Conservation (phyloP, 2,888 invertebrate species). For the Hartigia nigra region DNA sequence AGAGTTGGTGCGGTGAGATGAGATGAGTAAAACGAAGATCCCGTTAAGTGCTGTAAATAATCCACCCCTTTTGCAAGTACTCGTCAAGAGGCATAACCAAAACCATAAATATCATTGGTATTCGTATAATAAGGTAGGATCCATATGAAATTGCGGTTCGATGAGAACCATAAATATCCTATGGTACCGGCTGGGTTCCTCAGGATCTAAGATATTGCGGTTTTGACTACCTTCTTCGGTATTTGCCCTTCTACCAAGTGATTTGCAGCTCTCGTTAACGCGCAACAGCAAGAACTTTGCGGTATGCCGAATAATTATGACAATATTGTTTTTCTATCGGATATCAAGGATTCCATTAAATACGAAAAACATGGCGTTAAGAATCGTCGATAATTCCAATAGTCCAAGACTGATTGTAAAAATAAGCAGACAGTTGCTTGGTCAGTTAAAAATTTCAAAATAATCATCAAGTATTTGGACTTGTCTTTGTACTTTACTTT, state of each 20-base stretch:
- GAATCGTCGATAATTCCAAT: not conserved
- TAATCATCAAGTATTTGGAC: too few relatives aligned
- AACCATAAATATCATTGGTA: constrained; percentile 1
- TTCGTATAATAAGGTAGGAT: not conserved
- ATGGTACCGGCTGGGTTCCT: constrained; percentile 10
- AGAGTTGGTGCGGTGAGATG: not conserved
- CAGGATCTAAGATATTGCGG: constrained; percentile 27
- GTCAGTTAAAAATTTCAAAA: too few relatives aligned
- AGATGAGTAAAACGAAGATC: not conserved
- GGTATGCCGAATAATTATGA: not conserved
- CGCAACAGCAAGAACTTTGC: not conserved
- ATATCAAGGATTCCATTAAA: not conserved
- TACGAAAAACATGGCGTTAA: not conserved
- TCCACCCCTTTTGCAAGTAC: not conserved
- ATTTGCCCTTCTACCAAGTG: not conserved
- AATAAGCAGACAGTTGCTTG: not conserved
- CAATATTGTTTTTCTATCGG: not conserved
- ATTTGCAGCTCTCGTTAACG: not conserved
- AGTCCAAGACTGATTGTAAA: not conserved
- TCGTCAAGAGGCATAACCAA: constrained; percentile 20
- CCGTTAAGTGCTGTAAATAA: not conserved
- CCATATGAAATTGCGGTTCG: constrained; percentile 7
- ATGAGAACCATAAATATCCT: constrained; percentile 1
- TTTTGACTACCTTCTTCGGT: constrained; percentile 13
- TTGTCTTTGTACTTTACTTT: not conserved